These are phyloP conservation scores for Sciurus carolinensis DNA, from an alignment of 2,797 vertebrate genomes.

Conservation along the genomic window DNA sequence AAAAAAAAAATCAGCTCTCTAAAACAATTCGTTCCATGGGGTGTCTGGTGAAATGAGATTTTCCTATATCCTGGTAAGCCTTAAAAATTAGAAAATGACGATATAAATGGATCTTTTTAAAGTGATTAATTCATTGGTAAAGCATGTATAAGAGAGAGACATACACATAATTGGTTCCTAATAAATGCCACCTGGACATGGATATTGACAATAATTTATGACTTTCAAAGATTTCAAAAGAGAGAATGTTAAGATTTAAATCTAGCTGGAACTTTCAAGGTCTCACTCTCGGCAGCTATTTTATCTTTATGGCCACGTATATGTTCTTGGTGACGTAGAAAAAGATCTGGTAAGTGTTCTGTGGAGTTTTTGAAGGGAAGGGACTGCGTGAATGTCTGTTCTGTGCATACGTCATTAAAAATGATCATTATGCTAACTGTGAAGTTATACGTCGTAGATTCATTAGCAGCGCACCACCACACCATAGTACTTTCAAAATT, in stretches of 20 bases:
- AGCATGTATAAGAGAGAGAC: background rate
- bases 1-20: slow-evolving; percentile 7
- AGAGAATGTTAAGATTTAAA: slow-evolving; percentile 62
- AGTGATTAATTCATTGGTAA: slow-evolving; percentile 63
- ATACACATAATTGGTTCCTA: background rate
- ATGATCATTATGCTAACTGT: background rate
- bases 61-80: background rate
- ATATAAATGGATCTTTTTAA: background rate
- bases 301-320: slow-evolving; percentile 16
- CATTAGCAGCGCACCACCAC: background rate
- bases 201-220: slow-evolving; percentile 44
- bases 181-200: background rate
- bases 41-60: slow-evolving; percentile 20
- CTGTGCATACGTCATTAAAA: background rate
- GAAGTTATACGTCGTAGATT: slow-evolving; percentile 14
- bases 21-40: background rate
- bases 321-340: slow-evolving; percentile 37
- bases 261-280: background rate
- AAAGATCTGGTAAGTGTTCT: slow-evolving; percentile 43
- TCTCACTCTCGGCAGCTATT: slow-evolving; percentile 39
- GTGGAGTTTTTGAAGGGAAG: background rate
- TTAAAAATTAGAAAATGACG: slow-evolving; percentile 18
- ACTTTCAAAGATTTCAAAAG: slow-evolving; percentile 58
- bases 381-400: background rate
- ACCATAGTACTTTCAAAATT: slow-evolving; percentile 45